Percentiles rank a stretch among this genome's conserved stretches.
These are phyloP conservation scores for Thysanoteuthis rhombus DNA, from an alignment of 2,888 invertebrate genomes.

Conservation along the genomic window DNA sequence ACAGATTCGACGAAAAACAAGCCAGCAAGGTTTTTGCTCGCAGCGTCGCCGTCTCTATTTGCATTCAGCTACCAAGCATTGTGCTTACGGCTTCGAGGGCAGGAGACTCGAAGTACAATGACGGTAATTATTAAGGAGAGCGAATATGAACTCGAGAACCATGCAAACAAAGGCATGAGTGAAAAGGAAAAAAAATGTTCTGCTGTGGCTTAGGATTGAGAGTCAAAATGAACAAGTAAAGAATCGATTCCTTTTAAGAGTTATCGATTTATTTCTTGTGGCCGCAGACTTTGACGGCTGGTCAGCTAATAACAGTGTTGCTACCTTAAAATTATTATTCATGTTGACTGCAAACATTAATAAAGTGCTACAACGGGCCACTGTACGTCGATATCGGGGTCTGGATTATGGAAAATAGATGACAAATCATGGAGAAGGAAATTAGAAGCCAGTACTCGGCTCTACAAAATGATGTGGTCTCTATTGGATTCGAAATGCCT, in stretches of 20 bases:
- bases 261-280: background rate
- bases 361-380: background rate
- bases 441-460: background rate
- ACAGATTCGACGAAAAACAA: no score
- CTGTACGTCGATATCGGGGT: background rate
- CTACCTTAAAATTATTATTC: background rate
- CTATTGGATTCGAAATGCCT: background rate
- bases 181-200: no score
- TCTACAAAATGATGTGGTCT: background rate
- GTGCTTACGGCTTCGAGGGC: background rate
- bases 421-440: background rate
- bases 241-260: background rate
- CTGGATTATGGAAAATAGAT: background rate
- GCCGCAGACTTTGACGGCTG: background rate
- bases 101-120: background rate
- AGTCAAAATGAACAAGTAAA: background rate
- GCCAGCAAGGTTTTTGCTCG: no score
- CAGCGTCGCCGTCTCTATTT: no score
- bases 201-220: background rate
- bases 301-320: background rate
- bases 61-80: no score
- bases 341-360: background rate
- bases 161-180: background rate
- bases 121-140: background rate
- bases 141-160: background rate